Conservation (phyloP, 2,888 invertebrate species). For the Chymomyza fuscimana region DNA sequence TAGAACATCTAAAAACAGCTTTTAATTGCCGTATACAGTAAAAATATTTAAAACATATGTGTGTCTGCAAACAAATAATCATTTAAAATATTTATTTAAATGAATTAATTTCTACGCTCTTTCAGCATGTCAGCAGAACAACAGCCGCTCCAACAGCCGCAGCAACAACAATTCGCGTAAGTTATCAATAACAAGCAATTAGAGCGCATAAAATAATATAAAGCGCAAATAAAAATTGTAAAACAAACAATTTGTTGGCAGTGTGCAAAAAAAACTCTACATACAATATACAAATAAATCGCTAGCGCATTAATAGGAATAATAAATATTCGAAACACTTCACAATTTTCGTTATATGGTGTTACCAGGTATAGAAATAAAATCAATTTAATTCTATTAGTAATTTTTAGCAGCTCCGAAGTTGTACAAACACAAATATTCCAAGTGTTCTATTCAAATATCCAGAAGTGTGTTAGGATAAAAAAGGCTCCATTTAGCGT, state of each 20-base stretch:
- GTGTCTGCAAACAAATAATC: neutral
- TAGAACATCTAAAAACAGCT: neutral
- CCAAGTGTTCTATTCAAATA: too few species aligned
- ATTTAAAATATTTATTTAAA: neutral
- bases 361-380: too few species aligned
- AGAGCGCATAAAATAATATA: conserved; percentile 25
- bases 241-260: conserved; percentile 12
- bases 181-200: conserved; percentile 44
- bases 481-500: neutral
- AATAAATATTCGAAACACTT: neutral
- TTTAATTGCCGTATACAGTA: neutral
- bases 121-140: conserved; percentile 57
- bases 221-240: conserved; percentile 24
- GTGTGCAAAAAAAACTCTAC: neutral
- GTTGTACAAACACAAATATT: too few species aligned
- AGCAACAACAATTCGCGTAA: conserved; percentile 75
- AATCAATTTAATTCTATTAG: too few species aligned
- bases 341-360: too few species aligned
- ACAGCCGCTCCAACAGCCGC: conserved; percentile 44
- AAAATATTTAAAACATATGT: conserved; percentile 3
- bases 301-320: neutral
- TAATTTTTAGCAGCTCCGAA: too few species aligned
- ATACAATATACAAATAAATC: neutral
- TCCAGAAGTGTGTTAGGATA: too few species aligned
- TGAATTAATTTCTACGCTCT: conserved; percentile 16